Conservation (phyloP, 2,888 invertebrate genomes). For the Stramonita haemastoma region DNA sequence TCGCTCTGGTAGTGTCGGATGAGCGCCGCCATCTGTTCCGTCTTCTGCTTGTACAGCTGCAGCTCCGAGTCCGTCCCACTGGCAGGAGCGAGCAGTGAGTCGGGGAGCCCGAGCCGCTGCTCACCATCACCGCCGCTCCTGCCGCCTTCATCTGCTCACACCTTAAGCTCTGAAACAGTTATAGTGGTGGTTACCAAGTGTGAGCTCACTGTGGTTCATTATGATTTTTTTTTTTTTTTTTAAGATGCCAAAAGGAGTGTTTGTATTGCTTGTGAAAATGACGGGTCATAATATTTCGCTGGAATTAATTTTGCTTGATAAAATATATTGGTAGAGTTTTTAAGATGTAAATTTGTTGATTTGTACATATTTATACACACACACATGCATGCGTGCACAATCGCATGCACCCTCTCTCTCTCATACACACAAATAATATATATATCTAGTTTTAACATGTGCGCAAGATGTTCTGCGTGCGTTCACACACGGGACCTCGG, state of each 20-base stretch:
- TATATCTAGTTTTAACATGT: no score
- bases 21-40: conserved; percentile 44
- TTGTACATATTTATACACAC: no score
- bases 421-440: no score
- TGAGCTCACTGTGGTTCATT: background rate
- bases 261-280: background rate
- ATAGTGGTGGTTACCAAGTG: background rate
- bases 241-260: background rate
- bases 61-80: conserved; percentile 54
- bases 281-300: no score
- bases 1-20: conserved; percentile 59
- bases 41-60: conserved; percentile 58
- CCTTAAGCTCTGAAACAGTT: background rate
- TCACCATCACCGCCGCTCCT: background rate
- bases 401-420: no score
- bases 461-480: no score
- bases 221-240: background rate
- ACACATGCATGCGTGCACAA: no score
- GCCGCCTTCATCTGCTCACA: background rate
- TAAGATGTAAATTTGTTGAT: no score
- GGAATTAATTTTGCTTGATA: no score
- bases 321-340: no score
- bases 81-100: background rate
- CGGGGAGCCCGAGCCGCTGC: background rate
- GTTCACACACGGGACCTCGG: no score